Percentiles rank a stretch among this genome's conserved stretches.
phyloP scores from a whole-genome alignment of 2,113 vertebrate species.

The Otolemur garnettii region DNA sequence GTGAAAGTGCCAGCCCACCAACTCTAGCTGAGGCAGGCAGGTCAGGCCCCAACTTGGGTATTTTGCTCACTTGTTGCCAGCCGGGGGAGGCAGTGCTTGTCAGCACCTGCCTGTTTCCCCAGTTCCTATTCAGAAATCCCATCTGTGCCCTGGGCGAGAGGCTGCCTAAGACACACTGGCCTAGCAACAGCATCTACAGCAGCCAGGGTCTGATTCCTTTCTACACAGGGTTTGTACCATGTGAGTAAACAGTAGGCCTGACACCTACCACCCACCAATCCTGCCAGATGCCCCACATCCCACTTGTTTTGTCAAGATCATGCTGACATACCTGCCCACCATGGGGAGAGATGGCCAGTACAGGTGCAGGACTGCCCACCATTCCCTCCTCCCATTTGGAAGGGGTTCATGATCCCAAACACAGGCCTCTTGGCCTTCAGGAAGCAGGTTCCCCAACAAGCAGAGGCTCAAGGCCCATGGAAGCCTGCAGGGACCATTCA shows the following conservation, averaged over 20 bases:
- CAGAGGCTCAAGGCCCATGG: too few species aligned
- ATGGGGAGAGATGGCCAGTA: fast-evolving
- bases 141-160: constrained; percentile 68
- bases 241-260: constrained; percentile 65
- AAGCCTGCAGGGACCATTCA: too few species aligned
- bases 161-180: constrained; percentile 83
- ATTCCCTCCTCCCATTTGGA: fast-evolving
- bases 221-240: constrained; percentile 86
- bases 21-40: too few species aligned
- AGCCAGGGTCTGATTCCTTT: constrained; percentile 83
- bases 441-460: background rate
- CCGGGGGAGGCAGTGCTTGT: fast-evolving
- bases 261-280: background rate
- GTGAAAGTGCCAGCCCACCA: fast-evolving
- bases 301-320: background rate
- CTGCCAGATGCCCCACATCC: too few species aligned
- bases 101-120: background rate
- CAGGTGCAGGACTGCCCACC: background rate
- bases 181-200: constrained; percentile 81
- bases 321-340: fast-evolving
- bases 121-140: constrained; percentile 83
- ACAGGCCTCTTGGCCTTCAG: background rate
- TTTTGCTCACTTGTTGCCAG: fast-evolving
- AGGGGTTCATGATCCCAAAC: background rate
- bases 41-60: fast-evolving